Base-by-base conservation (phyloP, 2,113 vertebrate species). In the Pterocles gutturalis region DNA sequence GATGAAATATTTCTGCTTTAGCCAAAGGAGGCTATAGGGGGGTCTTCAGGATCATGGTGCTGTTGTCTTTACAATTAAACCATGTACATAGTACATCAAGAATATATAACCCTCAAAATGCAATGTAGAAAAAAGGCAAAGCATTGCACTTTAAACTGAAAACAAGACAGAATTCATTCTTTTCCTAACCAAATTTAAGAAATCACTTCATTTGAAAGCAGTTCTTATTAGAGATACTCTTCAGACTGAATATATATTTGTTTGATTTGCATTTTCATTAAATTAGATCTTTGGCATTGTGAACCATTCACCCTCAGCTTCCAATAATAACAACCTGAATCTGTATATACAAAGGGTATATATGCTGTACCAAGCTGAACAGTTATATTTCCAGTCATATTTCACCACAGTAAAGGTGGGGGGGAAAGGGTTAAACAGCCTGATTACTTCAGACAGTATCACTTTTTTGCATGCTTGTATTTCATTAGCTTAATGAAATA, bases 371-470 rank as follows among this genome's bases (percentile, higher is more conserved):
- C 80, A 51, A 90, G 26, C 14, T 8, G 12, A 12, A 38, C 13
- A 20, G 17, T 46, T 66, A 2, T 18, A 79, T 58, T 93, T 65
- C 73, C 67, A 72, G 65, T 61, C 72, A 93, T 83, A 96, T 98
- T 98, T 98, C 98, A 98, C 98, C 98, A 98, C 98, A 98, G 98
- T 97, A 96, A 93, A 78, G 77, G 86, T 60, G 2, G 3, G 57
- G 48, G n/a, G 43, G 13, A 20, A 61, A 67, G 34, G 83, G 58
- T 92, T 96, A 91, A 91, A 92, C 70, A 93, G 90, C 71, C 82
- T 60, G 55, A n/a, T 71, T 93, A 91, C 57, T 94, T 75, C 45
- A 49, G 93, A 98, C 98, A 98, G 98, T 98, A 98, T 98, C 97
- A 90, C 97, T 98, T 98, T 98, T 94, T 77, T 75, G 73, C 64